These are phyloP conservation scores for Pegea sp. DNA, from an alignment of 23 tunicate genomes.

Conservation along the genomic window DNA sequence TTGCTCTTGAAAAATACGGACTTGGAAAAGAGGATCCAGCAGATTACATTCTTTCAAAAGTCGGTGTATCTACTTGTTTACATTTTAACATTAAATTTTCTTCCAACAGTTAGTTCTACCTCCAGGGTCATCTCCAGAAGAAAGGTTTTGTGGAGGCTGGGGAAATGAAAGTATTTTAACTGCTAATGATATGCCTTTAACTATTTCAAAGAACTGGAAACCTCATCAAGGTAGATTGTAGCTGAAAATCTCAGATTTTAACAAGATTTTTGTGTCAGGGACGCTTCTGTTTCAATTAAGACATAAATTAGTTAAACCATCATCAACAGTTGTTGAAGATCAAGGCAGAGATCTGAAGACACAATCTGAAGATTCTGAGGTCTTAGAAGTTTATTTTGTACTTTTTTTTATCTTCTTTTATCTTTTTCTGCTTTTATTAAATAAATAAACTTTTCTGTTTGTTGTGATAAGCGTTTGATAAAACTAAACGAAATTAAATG, in stretches of 20 bases:
- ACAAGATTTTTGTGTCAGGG: conserved; percentile 9
- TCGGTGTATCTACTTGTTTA: conserved; percentile 2
- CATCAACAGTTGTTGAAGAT: no score
- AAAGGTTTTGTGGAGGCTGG: conserved; percentile 70
- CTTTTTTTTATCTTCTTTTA: no score
- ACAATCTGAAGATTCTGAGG: no score
- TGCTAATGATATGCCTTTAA: conserved; percentile 32
- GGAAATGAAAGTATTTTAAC: conserved; percentile 33
- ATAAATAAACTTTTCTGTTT: no score
- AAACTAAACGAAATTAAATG: no score
- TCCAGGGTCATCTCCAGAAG: conserved; percentile 83
- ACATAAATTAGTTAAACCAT: background rate
- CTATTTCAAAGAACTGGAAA: conserved; percentile 60
- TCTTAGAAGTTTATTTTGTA: no score
- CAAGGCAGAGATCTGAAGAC: no score
- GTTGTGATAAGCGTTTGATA: no score
- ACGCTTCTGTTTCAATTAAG: conserved; percentile 58
- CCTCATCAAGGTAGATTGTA: conserved; percentile 66
- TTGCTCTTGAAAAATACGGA: conserved; percentile 56
- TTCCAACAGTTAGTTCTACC: conserved; percentile 53
- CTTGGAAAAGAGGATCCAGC: conserved; percentile 30
- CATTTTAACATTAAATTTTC: no score
- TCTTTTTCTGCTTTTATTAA: no score
- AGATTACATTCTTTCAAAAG: conserved; percentile 46
- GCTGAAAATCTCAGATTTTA: background rate